phyloP scores from a whole-genome alignment of 2,113 vertebrate species.

The Mobula birostris region DNA sequence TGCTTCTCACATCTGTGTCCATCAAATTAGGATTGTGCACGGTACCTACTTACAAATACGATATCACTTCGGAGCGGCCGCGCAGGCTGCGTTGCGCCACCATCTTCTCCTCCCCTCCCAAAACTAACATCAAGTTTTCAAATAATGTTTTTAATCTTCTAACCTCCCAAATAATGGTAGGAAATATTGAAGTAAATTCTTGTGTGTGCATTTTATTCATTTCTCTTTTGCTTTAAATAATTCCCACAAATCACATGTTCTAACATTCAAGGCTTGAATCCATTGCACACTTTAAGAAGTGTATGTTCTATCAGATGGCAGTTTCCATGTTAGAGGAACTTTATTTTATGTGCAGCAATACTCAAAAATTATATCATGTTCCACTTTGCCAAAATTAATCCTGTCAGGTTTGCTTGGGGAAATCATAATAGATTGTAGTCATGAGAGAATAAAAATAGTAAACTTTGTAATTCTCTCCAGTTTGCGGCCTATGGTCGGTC shows the following conservation, averaged over 20 bases:
- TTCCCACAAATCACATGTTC: background rate
- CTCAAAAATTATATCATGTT: background rate
- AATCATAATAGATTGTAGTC: background rate
- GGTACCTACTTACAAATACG: too few relatives aligned
- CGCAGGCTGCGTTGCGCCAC: too few relatives aligned
- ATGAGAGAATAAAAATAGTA: background rate
- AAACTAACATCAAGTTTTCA: background rate
- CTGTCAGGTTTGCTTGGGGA: background rate
- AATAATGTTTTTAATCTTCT: background rate
- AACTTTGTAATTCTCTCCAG: background rate
- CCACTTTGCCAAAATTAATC: background rate
- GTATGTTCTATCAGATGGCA: too few relatives aligned
- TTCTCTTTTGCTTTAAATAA: background rate
- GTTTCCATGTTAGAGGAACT: background rate
- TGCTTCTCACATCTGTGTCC: too few relatives aligned
- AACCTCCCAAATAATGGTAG: background rate
- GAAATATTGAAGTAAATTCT: background rate
- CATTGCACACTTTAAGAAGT: background rate
- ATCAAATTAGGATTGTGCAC: too few relatives aligned
- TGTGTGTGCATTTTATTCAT: background rate
- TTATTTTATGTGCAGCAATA: background rate
- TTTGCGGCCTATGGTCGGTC: background rate
- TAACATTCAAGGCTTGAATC: background rate
- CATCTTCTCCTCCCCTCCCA: too few relatives aligned
- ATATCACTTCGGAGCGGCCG: too few relatives aligned